Conservation (phyloP, 2,888 invertebrate genomes). For the Drosophila pseudotalamancana region DNA sequence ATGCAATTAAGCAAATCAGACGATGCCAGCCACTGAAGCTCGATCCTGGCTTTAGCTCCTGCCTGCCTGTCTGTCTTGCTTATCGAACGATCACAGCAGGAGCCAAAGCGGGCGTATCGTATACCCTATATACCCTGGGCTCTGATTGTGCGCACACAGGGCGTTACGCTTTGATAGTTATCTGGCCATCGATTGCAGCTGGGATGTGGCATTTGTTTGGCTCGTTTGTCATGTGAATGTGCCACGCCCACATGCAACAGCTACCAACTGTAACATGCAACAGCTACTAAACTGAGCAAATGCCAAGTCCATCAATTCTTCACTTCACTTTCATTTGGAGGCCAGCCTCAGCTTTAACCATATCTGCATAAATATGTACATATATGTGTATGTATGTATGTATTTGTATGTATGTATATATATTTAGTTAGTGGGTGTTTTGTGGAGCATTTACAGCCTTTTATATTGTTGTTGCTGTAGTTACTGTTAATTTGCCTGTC, state of each 20-base stretch:
- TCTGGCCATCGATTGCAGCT: slow-evolving; percentile 54
- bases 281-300: slow-evolving; percentile 20
- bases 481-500: slow-evolving; percentile 62
- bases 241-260: slow-evolving; percentile 35
- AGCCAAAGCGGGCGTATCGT: neutral
- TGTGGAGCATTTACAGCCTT: slow-evolving; percentile 54
- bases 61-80: slow-evolving; percentile 2
- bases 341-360: slow-evolving; percentile 34
- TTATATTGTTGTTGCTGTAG: slow-evolving; percentile 43
- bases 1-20: slow-evolving; percentile 79
- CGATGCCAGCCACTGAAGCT: slow-evolving; percentile 51
- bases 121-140: slow-evolving; percentile 5
- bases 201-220: slow-evolving; percentile 62
- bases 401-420: slow-evolving; percentile 1
- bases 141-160: slow-evolving; percentile 34
- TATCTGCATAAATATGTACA: slow-evolving; percentile 11
- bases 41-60: slow-evolving; percentile 36
- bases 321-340: slow-evolving; percentile 80
- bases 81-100: slow-evolving; percentile 10
- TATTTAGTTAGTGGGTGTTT: slow-evolving; percentile 64
- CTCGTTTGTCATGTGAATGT: slow-evolving; percentile 65
- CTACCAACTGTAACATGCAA: neutral
- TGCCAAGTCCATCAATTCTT: slow-evolving; percentile 80
- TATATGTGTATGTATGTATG: neutral
- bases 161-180: slow-evolving; percentile 71